Evolutionary conservation across 2,113 vertebrate genomes (phyloP).

Genomic region (Haplochromis vanheusdeni): DNA sequence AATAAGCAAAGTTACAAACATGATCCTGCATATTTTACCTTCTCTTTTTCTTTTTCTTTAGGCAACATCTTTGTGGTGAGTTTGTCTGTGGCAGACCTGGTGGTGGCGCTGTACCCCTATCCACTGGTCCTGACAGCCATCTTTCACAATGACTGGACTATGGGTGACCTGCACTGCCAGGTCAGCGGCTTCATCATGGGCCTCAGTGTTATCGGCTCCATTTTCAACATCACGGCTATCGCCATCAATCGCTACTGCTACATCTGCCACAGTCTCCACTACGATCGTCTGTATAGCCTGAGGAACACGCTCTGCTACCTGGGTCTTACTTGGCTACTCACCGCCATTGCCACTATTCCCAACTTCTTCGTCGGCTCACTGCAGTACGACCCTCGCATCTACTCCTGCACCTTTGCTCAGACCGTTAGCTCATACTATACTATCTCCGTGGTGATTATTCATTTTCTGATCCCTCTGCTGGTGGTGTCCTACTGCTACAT

Average conservation of each 20-base stretch:
- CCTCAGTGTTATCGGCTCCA: constrained; percentile 74
- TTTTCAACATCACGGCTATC: constrained; percentile 70
- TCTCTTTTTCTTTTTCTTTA: constrained; percentile 17
- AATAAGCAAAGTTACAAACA: neutral
- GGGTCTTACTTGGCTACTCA: constrained; percentile 71
- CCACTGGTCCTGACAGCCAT: constrained; percentile 73
- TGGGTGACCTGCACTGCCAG: constrained; percentile 73
- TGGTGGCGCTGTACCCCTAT: constrained; percentile 74
- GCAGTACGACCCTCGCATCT: constrained; percentile 72
- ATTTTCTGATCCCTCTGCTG: constrained; percentile 71
- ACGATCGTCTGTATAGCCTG: constrained; percentile 68
- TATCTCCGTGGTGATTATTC: constrained; percentile 70
- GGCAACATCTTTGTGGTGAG: constrained; percentile 78
- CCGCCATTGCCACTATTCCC: constrained; percentile 66
- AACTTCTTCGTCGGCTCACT: constrained; percentile 74
- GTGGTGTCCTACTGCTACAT: constrained; percentile 76
- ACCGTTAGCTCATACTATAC: constrained; percentile 73
- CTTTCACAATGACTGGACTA: constrained; percentile 71
- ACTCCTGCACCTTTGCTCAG: constrained; percentile 70
- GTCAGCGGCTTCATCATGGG: constrained; percentile 76
- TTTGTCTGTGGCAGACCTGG: constrained; percentile 65
- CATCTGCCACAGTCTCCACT: constrained; percentile 70
- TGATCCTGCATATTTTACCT: neutral
- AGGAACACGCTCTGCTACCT: constrained; percentile 69
- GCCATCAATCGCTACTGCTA: constrained; percentile 72